Evolutionary conservation across 1,140 invertebrate species (phyloP).

Genomic region (Achatina immaculata): DNA sequence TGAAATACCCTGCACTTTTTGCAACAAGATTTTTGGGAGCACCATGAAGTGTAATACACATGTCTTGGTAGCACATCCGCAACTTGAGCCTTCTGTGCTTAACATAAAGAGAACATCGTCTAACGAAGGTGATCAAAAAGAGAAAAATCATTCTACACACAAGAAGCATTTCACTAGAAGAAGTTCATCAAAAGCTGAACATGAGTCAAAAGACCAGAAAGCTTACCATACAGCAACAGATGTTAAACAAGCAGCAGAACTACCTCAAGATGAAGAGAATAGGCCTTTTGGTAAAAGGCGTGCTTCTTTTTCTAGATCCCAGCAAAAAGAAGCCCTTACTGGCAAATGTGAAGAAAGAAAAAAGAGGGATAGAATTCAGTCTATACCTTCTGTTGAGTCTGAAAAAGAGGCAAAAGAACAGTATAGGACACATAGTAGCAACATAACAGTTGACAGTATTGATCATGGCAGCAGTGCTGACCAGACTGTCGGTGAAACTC

Average conservation of each 20-base stretch:
- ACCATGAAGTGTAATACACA: constrained; percentile 31
- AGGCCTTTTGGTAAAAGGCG: neutral
- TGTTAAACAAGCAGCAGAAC: neutral
- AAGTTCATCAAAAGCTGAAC: constrained; percentile 4
- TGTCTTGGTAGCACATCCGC: constrained; percentile 29
- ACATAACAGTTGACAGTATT: neutral
- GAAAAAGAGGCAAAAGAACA: neutral
- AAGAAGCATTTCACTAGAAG: neutral
- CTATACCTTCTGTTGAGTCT: neutral
- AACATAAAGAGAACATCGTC: neutral
- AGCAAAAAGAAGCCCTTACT: neutral
- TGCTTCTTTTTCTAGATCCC: constrained; percentile 1
- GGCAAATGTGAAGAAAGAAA: neutral
- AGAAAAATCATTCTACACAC: neutral
- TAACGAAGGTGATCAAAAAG: neutral
- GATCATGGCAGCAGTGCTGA: neutral
- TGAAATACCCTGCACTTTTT: constrained; percentile 18
- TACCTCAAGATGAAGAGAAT: constrained; percentile 1
- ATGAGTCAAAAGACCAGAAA: constrained; percentile 15
- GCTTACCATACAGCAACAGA: neutral
- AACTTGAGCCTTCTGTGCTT: constrained; percentile 12
- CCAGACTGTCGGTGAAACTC: no score
- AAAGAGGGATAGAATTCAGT: neutral
- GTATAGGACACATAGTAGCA: neutral
- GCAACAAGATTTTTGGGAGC: constrained; percentile 31